Evolutionary conservation across 1,140 invertebrate genomes (phyloP), one percentile per base, ranked within the genome.

Genomic region (Saccostrea glomerata): DNA sequence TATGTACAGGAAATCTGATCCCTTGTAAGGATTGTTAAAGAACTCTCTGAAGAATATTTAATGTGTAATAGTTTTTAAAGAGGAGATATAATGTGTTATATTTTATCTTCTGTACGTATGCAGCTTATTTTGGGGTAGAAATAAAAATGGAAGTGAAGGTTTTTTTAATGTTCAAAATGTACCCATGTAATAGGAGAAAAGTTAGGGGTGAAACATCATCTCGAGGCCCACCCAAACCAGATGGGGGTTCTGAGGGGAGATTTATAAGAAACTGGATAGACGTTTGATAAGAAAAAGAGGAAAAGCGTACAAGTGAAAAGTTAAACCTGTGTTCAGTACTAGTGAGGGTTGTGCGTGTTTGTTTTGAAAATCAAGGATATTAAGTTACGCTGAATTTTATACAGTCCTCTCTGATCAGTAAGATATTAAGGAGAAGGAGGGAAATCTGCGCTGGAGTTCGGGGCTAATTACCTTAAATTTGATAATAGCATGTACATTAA

Each of bases 1-100:
- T 77, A 77, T 77, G 70, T 77, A 30, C 25, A 15, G 70, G 70
- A 30, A 77, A 77, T 77, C 13, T 77, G 70, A 77, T 77, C 70
- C 70, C 25, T 15, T 77, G 25, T 25, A 77, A 30, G 30, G 70
- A 77, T 77, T 77, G 23, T 77, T 17, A 77, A 30, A 77, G 25
- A 36, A 30, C 70, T 30, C 25, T 77, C 30, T 30, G 70, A 77
- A 77, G 70, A 77, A 77, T 77, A 77, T 77, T 77, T 77, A 77
- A 77, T 77, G 70, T 77, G 70, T 77, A 77, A 77, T 77, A 25
- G 25, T 77, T 77, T 36, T 77, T 77, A 77, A 30, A 36, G 70
- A 17, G 30, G 25, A 77, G 70, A 77, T 77, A 77, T 15, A 77
- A 77, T 77, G 70, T 77, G 70, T 77, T 77, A 77, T 77, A 77